Evolutionary conservation across 2,888 invertebrate species (phyloP), one percentile per base, ranked within the genome.

Genomic region (Pristionchus fissidentatus): DNA sequence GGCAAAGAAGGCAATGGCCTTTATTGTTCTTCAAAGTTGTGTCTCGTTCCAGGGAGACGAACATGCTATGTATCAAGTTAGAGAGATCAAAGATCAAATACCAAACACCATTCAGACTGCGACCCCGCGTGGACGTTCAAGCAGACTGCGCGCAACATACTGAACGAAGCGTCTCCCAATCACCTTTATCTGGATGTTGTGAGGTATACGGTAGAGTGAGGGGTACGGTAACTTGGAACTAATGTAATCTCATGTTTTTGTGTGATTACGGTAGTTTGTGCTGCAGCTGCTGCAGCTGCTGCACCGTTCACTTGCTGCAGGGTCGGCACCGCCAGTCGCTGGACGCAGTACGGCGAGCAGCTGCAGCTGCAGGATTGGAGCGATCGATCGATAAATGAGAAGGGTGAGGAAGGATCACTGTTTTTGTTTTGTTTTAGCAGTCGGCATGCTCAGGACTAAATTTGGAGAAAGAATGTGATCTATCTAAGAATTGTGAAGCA

Each of bases 81-180:
- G n/a, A n/a, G n/a, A n/a, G n/a, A n/a, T n/a, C n/a, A n/a, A n/a
- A n/a, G n/a, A n/a, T n/a, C n/a, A n/a, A n/a, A n/a, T n/a, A n/a
- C n/a, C n/a, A n/a, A n/a, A n/a, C n/a, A n/a, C n/a, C n/a, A n/a
- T 73, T 3, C 32, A 77, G 75, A 77, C 22, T 77, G 75, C 22
- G 75, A 77, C 8, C 75, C 75, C 0, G 75, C 75, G 19, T 77
- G 46, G 46, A 77, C 49, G 10, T 77, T 77, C 75, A 77, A 77
- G 22, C 75, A 49, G 49, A 41, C 75, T 19, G 75, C 75, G 3
- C 49, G 75, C 0, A 77, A 77, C 49, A 49, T 77, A 7, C 35
- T 77, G 32, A 77, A 49, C 4, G 49, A 49, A 8, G 29, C 49
- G 32, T 26, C 49, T 1, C 75, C 75, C 4, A 46, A 49, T 19